A percentile compares a stretch with the other conserved stretches of the same genome.
These are phyloP conservation scores for Leptatherina wallacei DNA, from an alignment of 2,797 vertebrate genomes.

Conservation along the genomic window DNA sequence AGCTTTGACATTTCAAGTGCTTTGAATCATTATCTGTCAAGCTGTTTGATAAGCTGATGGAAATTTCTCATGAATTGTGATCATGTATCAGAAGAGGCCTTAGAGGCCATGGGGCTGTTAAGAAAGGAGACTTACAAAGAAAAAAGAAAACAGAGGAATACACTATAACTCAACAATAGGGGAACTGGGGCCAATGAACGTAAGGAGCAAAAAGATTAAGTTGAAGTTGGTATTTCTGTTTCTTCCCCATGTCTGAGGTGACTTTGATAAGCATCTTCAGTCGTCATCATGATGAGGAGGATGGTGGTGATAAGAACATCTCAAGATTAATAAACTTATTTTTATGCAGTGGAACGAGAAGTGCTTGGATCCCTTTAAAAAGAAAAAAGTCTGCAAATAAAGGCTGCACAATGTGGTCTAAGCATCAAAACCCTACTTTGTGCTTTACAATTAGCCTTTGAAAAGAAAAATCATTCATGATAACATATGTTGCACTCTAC, in stretches of 20 bases:
- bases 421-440: neutral
- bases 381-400: neutral
- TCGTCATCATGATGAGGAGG: conserved; percentile 33
- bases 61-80: conserved; percentile 46
- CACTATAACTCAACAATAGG: conserved; percentile 44
- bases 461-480: no score
- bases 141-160: neutral
- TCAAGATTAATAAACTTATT: conserved; percentile 21
- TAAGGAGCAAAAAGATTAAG: conserved; percentile 9
- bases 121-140: neutral
- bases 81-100: conserved; percentile 51
- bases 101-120: conserved; percentile 1
- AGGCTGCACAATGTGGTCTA: neutral
- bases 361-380: neutral
- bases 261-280: conserved; percentile 16
- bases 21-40: conserved; percentile 77
- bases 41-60: conserved; percentile 70
- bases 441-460: neutral
- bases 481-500: no score
- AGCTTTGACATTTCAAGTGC: conserved; percentile 62
- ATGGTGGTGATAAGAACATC: conserved; percentile 1
- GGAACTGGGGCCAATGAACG: conserved; percentile 25
- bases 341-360: neutral
- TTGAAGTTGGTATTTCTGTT: conserved; percentile 21
- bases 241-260: conserved; percentile 37